Conservation (phyloP, 1,140 invertebrate species). For the Aphis craccivora region DNA sequence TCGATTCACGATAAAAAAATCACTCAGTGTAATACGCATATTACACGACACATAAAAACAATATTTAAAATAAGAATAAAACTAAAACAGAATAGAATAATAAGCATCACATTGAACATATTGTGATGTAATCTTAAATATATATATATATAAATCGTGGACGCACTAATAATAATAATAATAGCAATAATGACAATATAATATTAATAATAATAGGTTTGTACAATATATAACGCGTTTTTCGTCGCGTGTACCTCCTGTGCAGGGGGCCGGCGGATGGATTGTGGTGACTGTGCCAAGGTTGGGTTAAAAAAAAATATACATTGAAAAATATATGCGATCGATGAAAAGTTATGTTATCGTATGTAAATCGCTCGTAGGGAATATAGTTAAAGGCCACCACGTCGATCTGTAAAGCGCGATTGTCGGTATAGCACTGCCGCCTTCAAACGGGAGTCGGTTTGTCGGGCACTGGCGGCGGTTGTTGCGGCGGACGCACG, state of each 20-base stretch:
- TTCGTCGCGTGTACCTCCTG: not conserved
- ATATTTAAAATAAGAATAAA: not conserved
- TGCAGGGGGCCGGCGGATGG: too few relatives aligned
- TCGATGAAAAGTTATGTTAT: not conserved
- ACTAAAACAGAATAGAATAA: conserved; percentile 8
- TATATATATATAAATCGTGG: not conserved
- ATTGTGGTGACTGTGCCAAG: too few relatives aligned
- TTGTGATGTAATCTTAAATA: not conserved
- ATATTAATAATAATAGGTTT: conserved; percentile 22
- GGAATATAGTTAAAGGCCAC: not conserved
- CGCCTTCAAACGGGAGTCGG: not conserved
- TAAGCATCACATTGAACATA: conserved; percentile 16
- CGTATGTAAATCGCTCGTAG: not conserved
- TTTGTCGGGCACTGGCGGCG: not conserved
- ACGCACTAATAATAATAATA: not conserved
- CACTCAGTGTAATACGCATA: not conserved
- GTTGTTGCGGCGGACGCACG: not conserved
- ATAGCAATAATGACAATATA: not conserved
- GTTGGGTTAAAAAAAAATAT: not conserved
- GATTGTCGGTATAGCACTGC: not conserved
- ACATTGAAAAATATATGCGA: not conserved
- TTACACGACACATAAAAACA: not conserved
- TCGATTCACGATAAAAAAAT: not conserved
- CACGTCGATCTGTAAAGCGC: not conserved
- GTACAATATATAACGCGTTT: conserved; percentile 1